Base-by-base conservation (phyloP, 2,888 invertebrate genomes). In the Rotaria sp. region DNA sequence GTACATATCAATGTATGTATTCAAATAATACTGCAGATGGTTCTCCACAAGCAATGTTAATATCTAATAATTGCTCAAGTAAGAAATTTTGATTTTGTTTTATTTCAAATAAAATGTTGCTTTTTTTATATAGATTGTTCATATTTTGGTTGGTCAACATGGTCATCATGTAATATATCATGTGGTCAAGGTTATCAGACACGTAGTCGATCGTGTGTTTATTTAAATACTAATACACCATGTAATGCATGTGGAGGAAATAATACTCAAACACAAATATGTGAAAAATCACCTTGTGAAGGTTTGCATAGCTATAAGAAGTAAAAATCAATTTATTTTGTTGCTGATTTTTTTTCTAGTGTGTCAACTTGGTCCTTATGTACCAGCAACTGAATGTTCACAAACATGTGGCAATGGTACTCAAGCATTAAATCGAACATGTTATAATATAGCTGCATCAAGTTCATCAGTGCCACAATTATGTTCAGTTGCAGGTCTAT, bases 361-460 rank as follows among this genome's bases (percentile, higher is more conserved):
- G 1, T 80, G 80, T 80, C 0, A 80, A 80, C 38, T n/a, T 45
- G 80, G 80, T 45, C 80, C 80, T 45, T 80, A 26, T 45, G 15
- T n/a, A 15, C 80, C 80, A 45, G 45, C 45, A 21, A 45, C 45
- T 11, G 8, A 41, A 0, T 80, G 80, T 45, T 38, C 80, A 45
- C 24, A 45, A 80, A 80, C 80, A 45, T 80, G 80, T n/a, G 80
- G 80, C 2, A 80, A n/a, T 45, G 80, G 80, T 45, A 80, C 45
- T n/a, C 80, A 80, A 45, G 1, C 38, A 41, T 41, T 41, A n/a
- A 80, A 80, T 80, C 41, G 80, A 80, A 80, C 80, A 80, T 80
- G 80, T 80, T 45, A 45, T n/a, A 80, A 80, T n/a, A n/a, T 80
- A 26, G 80, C 80, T 26, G 0, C 41, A n/a, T 26, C 45, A n/a